Evolutionary conservation across 2,888 invertebrate species (phyloP), one percentile per base, ranked within the genome.

Genomic region (Eupithecia vulgata): DNA sequence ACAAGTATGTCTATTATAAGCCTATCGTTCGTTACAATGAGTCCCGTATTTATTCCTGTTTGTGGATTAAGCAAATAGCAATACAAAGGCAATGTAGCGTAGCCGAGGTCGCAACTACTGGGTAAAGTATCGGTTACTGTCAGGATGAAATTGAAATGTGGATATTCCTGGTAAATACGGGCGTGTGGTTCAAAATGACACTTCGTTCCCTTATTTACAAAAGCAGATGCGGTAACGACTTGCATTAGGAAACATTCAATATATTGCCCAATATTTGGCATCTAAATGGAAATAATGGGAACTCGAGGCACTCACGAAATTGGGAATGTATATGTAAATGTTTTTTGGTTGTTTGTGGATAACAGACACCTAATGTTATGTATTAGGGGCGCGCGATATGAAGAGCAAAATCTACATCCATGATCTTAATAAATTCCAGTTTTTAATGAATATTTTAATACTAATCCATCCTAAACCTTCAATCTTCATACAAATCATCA

Each of bases 71-170:
- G 64, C 65, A 70, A 71, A 73, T 73, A 67, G 67, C 68, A 67
- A 71, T 62, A 71, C 65, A 61, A 59, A 25, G 30, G 15, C n/a
- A 70, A 21, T 59, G 71, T 75, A 45, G 30, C 65, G 65, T 62
- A 73, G 57, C 52, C 71, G 76, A 70, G 65, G 68, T 76, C 70
- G 76, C 70, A 74, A 70, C 42, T 67, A 65, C 59, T 61, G 70
- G 67, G 68, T 74, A 77, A 80, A 78, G 74, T 79, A 79, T 78
- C 77, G 70, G 30, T 61, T 76, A 72, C 70, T 73, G 81, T 79
- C 45, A 70, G 73, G 72, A 78, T 80, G 66, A 67, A 77, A 81
- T 79, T 79, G 72, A 79, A 81, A 79, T 78, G 70, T 76, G 79
- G 76, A 75, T 71, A 77, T 78, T 76, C 75, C 78, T 79, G 62